Conservation (phyloP, 2,797 vertebrate species). For the Gymnopithys bicolor region DNA sequence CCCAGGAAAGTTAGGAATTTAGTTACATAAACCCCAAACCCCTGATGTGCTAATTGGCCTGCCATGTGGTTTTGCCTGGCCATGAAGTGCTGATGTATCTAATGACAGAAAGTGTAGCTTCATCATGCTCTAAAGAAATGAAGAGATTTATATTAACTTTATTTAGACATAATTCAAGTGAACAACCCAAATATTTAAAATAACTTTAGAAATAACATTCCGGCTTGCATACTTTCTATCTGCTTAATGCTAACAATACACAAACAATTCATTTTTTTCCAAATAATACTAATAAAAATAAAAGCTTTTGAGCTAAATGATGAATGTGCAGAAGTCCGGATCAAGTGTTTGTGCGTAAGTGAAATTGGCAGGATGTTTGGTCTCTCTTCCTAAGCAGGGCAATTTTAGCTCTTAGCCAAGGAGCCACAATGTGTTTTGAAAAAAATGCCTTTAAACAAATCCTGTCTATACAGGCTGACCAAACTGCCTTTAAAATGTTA, state of each 20-base stretch:
- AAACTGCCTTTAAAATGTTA: neutral
- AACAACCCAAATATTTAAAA: constrained; percentile 43
- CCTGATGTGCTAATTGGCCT: neutral
- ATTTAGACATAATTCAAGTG: constrained; percentile 21
- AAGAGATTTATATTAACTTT: neutral
- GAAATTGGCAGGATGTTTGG: neutral
- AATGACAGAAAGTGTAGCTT: neutral
- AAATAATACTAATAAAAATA: neutral
- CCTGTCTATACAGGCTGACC: neutral
- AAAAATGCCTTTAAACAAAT: neutral
- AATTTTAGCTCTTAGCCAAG: neutral
- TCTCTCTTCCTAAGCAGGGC: neutral
- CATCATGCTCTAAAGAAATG: neutral
- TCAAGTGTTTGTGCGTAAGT: neutral
- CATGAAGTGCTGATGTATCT: neutral
- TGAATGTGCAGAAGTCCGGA: neutral
- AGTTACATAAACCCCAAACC: neutral
- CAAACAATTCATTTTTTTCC: neutral
- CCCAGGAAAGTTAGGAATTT: neutral
- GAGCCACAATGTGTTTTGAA: neutral
- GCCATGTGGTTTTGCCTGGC: neutral
- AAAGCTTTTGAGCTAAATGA: neutral
- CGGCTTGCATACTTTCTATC: neutral
- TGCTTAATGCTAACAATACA: neutral
- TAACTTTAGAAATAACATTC: constrained; percentile 13